Evolutionary conservation across 2,113 vertebrate species (phyloP).

Genomic region (Brachionichthys hirsutus): DNA sequence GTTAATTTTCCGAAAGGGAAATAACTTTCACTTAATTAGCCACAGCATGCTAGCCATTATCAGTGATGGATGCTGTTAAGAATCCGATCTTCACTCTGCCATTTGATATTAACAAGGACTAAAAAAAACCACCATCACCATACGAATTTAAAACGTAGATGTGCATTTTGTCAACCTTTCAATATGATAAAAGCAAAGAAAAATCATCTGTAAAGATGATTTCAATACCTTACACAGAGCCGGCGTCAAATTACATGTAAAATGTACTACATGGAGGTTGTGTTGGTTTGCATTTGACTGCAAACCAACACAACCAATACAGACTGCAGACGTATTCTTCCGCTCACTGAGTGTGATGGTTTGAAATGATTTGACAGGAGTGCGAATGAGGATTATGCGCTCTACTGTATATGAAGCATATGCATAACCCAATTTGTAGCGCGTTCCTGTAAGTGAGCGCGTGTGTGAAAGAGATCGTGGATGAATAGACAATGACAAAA

Average conservation of each 20-base stretch:
- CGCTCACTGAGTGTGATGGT: conserved; percentile 35
- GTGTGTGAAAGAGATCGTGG: conserved; percentile 6
- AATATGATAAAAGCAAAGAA: too few species aligned
- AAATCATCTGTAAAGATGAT: not conserved
- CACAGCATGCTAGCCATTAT: conserved; percentile 14
- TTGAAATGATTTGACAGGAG: conserved; percentile 32
- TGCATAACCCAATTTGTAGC: conserved; percentile 17
- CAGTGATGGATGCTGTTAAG: conserved; percentile 14
- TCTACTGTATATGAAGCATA: conserved; percentile 20
- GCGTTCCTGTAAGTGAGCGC: conserved; percentile 7
- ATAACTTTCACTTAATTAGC: conserved; percentile 21
- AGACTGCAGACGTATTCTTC: conserved; percentile 17
- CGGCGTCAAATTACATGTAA: not conserved
- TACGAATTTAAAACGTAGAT: too few species aligned
- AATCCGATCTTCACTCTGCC: not conserved
- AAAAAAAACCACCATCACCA: too few species aligned
- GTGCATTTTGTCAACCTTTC: too few species aligned
- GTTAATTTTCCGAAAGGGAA: conserved; percentile 5
- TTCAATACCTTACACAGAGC: not conserved
- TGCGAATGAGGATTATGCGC: conserved; percentile 22
- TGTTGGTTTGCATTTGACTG: conserved; percentile 4
- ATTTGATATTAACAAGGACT: too few species aligned
- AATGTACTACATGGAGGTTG: not conserved
- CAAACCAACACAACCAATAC: too few species aligned
- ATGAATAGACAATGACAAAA: conserved; percentile 20